Base-by-base conservation (phyloP, 92 coral and sea anemone genomes). In the Pocillopora meandrina region DNA sequence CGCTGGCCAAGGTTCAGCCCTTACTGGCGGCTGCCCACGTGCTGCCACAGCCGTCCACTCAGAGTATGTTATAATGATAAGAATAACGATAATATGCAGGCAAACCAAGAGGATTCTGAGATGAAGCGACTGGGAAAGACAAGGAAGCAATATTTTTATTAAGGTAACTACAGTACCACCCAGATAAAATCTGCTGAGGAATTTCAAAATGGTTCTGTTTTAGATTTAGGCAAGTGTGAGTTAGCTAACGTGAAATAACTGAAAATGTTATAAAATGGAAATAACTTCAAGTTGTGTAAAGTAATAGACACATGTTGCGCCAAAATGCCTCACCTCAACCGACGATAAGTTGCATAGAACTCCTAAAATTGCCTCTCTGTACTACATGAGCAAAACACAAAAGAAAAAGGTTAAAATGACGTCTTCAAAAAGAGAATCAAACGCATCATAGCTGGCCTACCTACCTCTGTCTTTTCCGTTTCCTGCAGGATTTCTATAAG, bases 1-100 rank as follows among this genome's bases (percentile, higher is more conserved):
- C 84, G 86, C 93, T 82, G 98, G 81, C 98, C 98, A 94, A 62
- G 91, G 92, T 21, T 67, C 88, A 9, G 84, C 84, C 65, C 87
- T 88, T 12, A 21, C 82, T 75, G 92, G 84, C 79, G 89, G 92
- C 74, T 94, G 95, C 61, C 94, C 85, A 42, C 91, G 93, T 3
- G 99, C 98, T 55, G 88, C 91, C 23, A 89, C 81, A 61, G 89
- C 89, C 89, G 93, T 94, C 99, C 99, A 96, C 57, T 95, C 96
- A 23, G 99, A 96, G 90, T 92, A 93, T 3, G 92, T 87, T 62
- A 92, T 85, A 76, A 96, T 90, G 72, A 94, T 91, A 49, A 93
- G 71, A 56, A 90, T 82, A n/a, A 96, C 99, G 85, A 96, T 90
- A 62, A 96, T 78, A 42, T 92, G 95, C 10, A 96, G 89, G 74